Conservation (phyloP, 2,797 vertebrate genomes). For the Pithecia hirsuta region DNA sequence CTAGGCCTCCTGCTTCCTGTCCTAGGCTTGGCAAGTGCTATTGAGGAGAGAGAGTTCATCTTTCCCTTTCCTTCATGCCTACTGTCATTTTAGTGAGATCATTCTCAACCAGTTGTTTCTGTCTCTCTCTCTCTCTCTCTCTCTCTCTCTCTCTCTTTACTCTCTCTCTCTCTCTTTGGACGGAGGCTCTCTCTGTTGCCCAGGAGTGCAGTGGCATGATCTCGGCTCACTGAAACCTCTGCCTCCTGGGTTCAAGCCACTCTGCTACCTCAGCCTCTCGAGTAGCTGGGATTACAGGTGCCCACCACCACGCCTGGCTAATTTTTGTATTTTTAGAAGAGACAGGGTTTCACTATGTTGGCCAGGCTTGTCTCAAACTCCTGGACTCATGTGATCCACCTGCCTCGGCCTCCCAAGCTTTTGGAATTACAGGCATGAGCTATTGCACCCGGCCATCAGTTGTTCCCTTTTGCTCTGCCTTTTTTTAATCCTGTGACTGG, state of each 20-base stretch:
- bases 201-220: neutral
- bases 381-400: neutral
- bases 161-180: neutral
- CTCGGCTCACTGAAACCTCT: neutral
- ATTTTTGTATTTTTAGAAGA: neutral
- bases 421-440: neutral
- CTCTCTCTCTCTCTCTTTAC: neutral
- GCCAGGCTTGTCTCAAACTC: neutral
- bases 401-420: neutral
- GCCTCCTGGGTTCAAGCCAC: neutral
- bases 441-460: neutral
- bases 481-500: neutral
- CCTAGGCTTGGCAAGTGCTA: neutral
- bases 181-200: neutral
- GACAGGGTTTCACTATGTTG: neutral
- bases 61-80: slow-evolving; percentile 6
- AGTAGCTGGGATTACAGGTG: neutral
- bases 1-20: neutral
- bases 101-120: slow-evolving; percentile 7
- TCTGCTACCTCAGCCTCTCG: neutral
- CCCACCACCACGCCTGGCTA: neutral
- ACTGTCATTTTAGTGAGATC: slow-evolving; percentile 4
- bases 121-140: no score
- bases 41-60: neutral
- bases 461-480: slow-evolving; percentile 9